phyloP scores from a whole-genome alignment of 2,888 invertebrate genomes.

The Tholera decimalis region DNA sequence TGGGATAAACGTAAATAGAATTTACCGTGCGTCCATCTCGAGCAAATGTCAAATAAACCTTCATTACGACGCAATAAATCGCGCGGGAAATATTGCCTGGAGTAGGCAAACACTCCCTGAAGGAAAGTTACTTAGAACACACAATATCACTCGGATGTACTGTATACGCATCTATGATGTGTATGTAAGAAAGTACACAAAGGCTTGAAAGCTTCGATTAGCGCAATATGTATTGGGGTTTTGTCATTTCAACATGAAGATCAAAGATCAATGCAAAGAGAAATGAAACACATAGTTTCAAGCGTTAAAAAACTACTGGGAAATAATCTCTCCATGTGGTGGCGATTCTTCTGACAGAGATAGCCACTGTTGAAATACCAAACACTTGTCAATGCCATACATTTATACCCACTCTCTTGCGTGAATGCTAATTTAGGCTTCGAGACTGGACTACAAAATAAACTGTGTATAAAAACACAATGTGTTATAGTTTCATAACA shows the following conservation, averaged over 20 bases:
- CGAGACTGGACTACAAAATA: too few species aligned
- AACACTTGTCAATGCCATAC: too few species aligned
- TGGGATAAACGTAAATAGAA: slow-evolving; percentile 38
- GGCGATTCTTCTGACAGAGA: too few species aligned
- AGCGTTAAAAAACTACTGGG: background rate
- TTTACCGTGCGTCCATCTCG: slow-evolving; percentile 42
- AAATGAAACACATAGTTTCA: background rate
- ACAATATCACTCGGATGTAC: slow-evolving; percentile 13
- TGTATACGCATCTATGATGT: background rate
- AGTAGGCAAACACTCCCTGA: slow-evolving; percentile 46
- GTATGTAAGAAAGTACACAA: slow-evolving; percentile 12
- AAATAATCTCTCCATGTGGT: background rate
- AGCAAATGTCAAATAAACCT: slow-evolving; percentile 41
- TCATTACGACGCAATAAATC: slow-evolving; percentile 50
- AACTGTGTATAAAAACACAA: too few species aligned
- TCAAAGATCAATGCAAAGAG: background rate
- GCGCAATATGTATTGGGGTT: slow-evolving; percentile 2
- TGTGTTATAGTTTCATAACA: too few species aligned
- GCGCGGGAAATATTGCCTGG: slow-evolving; percentile 35
- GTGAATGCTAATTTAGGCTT: too few species aligned
- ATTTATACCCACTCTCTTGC: too few species aligned
- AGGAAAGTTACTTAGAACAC: slow-evolving; percentile 37
- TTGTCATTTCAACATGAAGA: background rate
- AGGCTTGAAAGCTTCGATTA: slow-evolving; percentile 12
- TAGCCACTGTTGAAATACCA: too few species aligned